phyloP scores from a whole-genome alignment of 2,888 invertebrate species.

The Crematogaster levior region DNA sequence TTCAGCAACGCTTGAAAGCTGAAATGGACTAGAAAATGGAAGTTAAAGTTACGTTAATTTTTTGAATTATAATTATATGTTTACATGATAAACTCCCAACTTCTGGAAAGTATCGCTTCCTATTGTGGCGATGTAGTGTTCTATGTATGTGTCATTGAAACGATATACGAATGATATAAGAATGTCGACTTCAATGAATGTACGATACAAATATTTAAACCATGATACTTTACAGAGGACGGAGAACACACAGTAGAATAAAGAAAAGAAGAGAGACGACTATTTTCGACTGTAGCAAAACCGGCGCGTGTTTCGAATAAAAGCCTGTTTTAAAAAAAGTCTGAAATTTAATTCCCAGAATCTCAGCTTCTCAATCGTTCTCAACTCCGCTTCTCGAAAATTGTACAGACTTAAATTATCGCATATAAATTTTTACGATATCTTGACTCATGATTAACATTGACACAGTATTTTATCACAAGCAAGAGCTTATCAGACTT shows the following conservation, averaged over 20 bases:
- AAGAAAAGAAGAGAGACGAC: background rate
- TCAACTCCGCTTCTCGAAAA: too few relatives aligned
- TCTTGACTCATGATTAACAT: background rate
- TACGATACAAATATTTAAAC: background rate
- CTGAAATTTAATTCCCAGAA: background rate
- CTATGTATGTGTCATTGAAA: background rate
- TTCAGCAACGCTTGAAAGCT: background rate
- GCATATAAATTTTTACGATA: background rate
- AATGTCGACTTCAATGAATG: background rate
- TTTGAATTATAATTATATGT: background rate
- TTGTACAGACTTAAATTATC: background rate
- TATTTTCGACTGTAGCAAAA: too few relatives aligned
- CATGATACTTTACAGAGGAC: background rate
- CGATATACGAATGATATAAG: too few relatives aligned
- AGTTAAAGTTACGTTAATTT: constrained; percentile 3
- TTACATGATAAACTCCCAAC: background rate
- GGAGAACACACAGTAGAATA: background rate
- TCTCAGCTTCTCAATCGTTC: background rate
- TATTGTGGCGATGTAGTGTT: background rate
- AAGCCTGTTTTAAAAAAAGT: background rate
- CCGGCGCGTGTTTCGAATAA: background rate
- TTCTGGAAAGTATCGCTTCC: background rate
- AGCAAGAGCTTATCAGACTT: background rate
- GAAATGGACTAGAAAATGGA: background rate
- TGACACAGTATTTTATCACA: background rate